Evolutionary conservation across 2,888 invertebrate species (phyloP).

Genomic region (Epirrita christyi): DNA sequence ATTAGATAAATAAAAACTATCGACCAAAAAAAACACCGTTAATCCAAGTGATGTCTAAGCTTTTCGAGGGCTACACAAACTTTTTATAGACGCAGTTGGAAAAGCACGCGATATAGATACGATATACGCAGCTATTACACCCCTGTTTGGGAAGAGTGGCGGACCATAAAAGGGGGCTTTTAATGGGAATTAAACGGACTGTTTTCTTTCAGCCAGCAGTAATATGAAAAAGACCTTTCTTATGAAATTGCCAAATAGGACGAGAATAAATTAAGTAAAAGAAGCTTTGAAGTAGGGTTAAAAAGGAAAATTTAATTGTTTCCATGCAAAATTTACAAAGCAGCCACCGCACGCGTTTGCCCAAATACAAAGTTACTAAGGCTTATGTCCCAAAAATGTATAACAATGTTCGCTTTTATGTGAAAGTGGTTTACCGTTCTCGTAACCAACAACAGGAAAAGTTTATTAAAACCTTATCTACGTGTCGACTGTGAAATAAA

Average conservation of each 20-base stretch:
- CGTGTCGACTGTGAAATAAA: constrained; percentile 47
- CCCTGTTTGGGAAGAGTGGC: constrained; percentile 25
- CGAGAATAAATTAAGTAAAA: neutral
- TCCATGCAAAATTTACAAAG: constrained; percentile 31
- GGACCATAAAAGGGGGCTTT: constrained; percentile 33
- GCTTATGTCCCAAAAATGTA: constrained; percentile 28
- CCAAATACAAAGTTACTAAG: constrained; percentile 34
- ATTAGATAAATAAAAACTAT: constrained; percentile 40
- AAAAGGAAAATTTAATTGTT: constrained; percentile 19
- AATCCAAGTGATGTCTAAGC: constrained; percentile 3
- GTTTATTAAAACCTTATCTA: constrained; percentile 45
- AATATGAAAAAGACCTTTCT: constrained; percentile 6
- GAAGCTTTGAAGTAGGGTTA: constrained; percentile 25
- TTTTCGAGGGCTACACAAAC: constrained; percentile 9
- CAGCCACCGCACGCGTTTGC: constrained; percentile 30
- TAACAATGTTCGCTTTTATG: constrained; percentile 29
- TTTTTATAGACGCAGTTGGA: constrained; percentile 32
- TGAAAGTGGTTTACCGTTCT: constrained; percentile 36
- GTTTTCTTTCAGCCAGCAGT: constrained; percentile 26
- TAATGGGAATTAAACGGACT: constrained; percentile 37
- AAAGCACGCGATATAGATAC: constrained; percentile 31
- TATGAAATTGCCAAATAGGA: neutral
- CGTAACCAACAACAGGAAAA: constrained; percentile 48
- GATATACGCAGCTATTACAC: too few species aligned
- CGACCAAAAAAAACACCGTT: constrained; percentile 33